Evolutionary conservation across 2,113 vertebrate species (phyloP).

Genomic region (Rhinolophus ferrumequinum): DNA sequence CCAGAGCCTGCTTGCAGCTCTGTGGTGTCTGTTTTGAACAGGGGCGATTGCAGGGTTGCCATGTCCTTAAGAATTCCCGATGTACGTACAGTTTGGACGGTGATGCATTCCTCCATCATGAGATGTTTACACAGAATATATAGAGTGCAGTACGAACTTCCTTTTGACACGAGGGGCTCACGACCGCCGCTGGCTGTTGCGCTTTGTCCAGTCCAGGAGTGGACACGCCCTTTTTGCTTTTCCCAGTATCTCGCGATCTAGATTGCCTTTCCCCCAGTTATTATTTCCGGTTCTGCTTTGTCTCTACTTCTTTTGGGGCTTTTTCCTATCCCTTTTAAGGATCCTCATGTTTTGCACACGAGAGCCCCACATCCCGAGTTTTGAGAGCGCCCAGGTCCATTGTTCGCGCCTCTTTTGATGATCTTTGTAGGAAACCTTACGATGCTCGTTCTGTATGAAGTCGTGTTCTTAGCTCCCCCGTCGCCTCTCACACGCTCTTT

Average conservation of each 20-base stretch:
- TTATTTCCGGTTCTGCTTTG: neutral
- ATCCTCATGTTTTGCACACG: neutral
- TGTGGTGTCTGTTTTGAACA: neutral
- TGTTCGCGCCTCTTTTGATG: neutral
- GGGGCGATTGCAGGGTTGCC: neutral
- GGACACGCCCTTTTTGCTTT: neutral
- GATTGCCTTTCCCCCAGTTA: neutral
- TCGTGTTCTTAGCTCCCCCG: neutral
- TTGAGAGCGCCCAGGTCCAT: neutral
- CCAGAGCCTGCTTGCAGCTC: conserved; percentile 2
- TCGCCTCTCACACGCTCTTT: neutral
- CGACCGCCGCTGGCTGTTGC: neutral
- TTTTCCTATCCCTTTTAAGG: neutral
- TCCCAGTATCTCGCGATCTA: neutral
- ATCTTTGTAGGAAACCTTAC: neutral
- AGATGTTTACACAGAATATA: neutral
- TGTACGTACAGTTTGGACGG: neutral
- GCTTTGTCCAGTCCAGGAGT: neutral
- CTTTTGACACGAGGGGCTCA: neutral
- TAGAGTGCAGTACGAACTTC: neutral
- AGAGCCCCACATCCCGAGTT: neutral
- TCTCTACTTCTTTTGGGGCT: neutral
- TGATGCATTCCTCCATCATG: neutral
- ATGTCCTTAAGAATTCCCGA: neutral
- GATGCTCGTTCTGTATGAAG: rapidly evolving